A percentile compares a stretch with the other conserved stretches of the same genome.
phyloP scores from a whole-genome alignment of 2,113 vertebrate genomes.

The Marcusenius ussheri region DNA sequence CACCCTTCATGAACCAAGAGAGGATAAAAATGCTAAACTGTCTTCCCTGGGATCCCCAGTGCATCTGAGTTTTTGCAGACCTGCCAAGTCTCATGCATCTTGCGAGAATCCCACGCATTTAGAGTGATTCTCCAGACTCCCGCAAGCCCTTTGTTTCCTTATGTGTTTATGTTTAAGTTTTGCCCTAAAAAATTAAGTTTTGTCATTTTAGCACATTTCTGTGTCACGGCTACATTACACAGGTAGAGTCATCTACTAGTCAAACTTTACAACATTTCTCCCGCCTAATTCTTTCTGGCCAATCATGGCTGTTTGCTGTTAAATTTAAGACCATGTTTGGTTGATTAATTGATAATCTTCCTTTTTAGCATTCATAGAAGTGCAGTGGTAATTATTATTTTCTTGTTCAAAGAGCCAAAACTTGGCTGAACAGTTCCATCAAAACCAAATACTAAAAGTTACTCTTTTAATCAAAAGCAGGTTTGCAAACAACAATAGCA shows the following conservation, averaged over 20 bases:
- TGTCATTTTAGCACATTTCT: neutral
- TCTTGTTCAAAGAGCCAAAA: neutral
- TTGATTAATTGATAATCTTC: neutral
- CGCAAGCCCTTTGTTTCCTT: neutral
- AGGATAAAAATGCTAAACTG: neutral
- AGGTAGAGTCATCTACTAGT: neutral
- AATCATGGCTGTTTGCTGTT: neutral
- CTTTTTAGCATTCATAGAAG: neutral
- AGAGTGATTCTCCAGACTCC: neutral
- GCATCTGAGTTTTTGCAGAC: neutral
- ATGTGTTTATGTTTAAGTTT: neutral
- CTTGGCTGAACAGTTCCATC: neutral
- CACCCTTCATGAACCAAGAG: neutral
- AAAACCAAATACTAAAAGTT: neutral
- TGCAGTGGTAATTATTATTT: neutral
- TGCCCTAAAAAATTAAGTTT: neutral
- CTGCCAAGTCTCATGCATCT: neutral
- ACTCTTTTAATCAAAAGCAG: neutral
- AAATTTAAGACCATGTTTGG: neutral
- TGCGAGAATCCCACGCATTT: neutral
- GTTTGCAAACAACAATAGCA: neutral
- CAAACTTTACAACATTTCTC: neutral
- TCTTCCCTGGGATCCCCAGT: neutral
- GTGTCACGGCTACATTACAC: neutral
- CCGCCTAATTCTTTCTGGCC: neutral